Evolutionary conservation across 2,113 vertebrate species (phyloP).

Genomic region (Girardinichthys multiradiatus): DNA sequence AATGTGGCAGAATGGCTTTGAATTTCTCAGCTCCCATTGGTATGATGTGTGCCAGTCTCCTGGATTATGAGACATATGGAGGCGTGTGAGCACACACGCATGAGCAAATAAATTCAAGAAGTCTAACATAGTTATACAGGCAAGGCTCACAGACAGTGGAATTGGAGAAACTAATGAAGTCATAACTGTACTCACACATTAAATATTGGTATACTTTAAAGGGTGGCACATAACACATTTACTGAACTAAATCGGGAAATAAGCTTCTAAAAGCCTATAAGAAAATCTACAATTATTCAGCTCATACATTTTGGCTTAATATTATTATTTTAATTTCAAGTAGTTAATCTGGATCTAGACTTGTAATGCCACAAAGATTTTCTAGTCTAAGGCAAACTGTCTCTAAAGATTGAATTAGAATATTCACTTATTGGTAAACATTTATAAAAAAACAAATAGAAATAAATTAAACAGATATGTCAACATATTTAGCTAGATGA

Average conservation of each 20-base stretch:
- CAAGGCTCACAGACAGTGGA: slow-evolving; percentile 8
- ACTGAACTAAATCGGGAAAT: slow-evolving; percentile 28
- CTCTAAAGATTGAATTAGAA: slow-evolving; percentile 14
- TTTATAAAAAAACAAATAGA: slow-evolving; percentile 5
- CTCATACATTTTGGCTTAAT: slow-evolving; percentile 33
- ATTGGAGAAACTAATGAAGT: slow-evolving; percentile 22
- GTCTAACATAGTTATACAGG: slow-evolving; percentile 18
- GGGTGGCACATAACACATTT: slow-evolving; percentile 26
- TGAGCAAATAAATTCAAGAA: slow-evolving; percentile 50
- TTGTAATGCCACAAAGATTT: slow-evolving; percentile 51
- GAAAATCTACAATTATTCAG: slow-evolving; percentile 28
- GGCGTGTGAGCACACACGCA: slow-evolving; percentile 51
- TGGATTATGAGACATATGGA: slow-evolving; percentile 72
- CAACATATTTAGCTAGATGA: neutral
- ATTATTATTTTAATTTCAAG: slow-evolving; percentile 53
- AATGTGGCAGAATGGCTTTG: slow-evolving; percentile 58
- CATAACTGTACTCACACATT: neutral
- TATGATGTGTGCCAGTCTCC: slow-evolving; percentile 66
- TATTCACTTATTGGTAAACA: slow-evolving; percentile 2
- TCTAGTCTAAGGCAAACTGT: slow-evolving; percentile 11
- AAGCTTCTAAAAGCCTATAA: slow-evolving; percentile 48
- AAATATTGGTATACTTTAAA: slow-evolving; percentile 30
- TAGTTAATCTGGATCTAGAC: slow-evolving; percentile 60
- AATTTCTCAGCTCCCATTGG: slow-evolving; percentile 58
- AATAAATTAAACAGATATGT: neutral